Evolutionary conservation across 2,797 vertebrate species (phyloP), one percentile per base, ranked within the genome.

Genomic region (Acrossocheilus fasciatus): DNA sequence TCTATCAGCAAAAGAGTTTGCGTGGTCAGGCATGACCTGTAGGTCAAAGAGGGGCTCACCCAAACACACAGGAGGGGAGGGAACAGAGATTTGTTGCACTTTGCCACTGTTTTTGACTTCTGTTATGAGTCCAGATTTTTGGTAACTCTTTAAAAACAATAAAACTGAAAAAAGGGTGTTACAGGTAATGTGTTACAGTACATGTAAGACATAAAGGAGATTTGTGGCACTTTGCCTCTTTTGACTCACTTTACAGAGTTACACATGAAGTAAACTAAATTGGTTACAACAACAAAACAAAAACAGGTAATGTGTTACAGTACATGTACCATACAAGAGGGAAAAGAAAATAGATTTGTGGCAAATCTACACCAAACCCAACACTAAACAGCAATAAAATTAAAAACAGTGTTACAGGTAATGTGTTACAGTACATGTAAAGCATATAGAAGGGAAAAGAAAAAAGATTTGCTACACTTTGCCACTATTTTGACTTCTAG

Each of bases 1-100:
- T 88, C 85, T 85, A 87, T 86, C 82, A 74, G 81, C 81, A 81
- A 80, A 72, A 82, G 39, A 76, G 82, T 74, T 86, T 85, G 80
- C 47, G 43, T 84, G n/a, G 73, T 86, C 83, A 84, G 85, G 83
- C 86, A 59, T 72, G 86, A 85, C 76, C 88, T 52, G 18, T 14
- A 62, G 82, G 86, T 87, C 79, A 89, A 18, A 45, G 45, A 15
- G 17, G 57, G 36, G 72, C 57, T 84, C 81, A 75, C 82, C 45
- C 43, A 86, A 59, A 84, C 80, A 82, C 12, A 54, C 14, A 74
- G 64, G 36, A 68, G 50, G 45, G 47, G 64, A 45, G 45, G 41
- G 82, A 64, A 66, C 26, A 30, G 34, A 68, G 59, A 62, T 87
- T 52, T 83, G 62, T 69, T 83, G 47, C 26, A 57, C 62, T 85